These are phyloP conservation scores for Sesia apiformis DNA, from an alignment of 2,888 invertebrate species.

Conservation along the genomic window DNA sequence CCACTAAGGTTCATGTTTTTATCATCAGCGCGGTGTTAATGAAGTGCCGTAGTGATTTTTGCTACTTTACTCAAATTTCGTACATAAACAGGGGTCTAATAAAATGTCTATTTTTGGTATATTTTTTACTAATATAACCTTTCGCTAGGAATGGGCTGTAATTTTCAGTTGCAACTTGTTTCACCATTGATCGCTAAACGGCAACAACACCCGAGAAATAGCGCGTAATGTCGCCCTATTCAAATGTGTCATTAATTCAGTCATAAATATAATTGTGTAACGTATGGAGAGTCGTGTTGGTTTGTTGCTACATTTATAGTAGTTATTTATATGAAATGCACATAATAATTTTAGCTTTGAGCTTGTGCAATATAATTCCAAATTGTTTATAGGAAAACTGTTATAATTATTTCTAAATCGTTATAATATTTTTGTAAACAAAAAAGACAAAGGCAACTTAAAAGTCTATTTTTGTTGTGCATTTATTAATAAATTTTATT, in stretches of 20 bases:
- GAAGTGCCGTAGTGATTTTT: too few species aligned
- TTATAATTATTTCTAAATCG: conserved; percentile 71
- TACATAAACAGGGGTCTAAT: too few species aligned
- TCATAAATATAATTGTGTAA: conserved; percentile 41
- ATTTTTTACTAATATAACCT: too few species aligned
- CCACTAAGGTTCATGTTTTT: too few species aligned
- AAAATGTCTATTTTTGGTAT: too few species aligned
- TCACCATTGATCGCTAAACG: too few species aligned
- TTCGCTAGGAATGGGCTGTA: too few species aligned
- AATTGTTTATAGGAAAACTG: conserved; percentile 63
- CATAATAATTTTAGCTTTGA: conserved; percentile 60
- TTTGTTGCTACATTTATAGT: conserved; percentile 67
- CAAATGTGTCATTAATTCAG: conserved; percentile 40
- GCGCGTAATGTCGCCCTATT: conserved; percentile 9
- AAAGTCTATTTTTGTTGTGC: conserved; percentile 71
- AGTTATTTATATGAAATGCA: conserved; percentile 46
- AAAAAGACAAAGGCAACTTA: conserved; percentile 71
- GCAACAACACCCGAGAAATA: too few species aligned
- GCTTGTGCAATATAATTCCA: conserved; percentile 73
- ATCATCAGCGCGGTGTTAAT: too few species aligned
- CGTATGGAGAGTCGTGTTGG: conserved; percentile 53
- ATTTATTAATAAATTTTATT: conserved; percentile 69
- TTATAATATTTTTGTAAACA: conserved; percentile 69
- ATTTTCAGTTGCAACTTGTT: too few species aligned
- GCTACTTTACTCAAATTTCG: too few species aligned